phyloP scores from a whole-genome alignment of 2,113 vertebrate species.

The Callithrix jacchus region DNA sequence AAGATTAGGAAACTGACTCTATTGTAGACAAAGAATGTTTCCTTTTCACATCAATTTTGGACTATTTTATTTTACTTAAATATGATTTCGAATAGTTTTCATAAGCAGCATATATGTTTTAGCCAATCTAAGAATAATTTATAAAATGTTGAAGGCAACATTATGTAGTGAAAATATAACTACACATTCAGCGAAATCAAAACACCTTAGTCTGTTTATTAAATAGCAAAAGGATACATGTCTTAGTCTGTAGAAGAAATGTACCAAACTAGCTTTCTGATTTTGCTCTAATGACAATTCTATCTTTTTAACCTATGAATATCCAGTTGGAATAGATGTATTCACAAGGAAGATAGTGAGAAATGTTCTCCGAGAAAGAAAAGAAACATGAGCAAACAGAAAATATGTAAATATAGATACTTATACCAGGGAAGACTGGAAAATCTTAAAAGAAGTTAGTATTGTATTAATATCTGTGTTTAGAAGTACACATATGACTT shows the following conservation, averaged over 20 bases:
- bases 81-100: not conserved
- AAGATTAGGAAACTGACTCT: not conserved
- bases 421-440: not conserved
- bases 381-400: not conserved
- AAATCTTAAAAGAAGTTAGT: not conserved
- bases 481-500: not conserved
- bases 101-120: not conserved
- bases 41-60: not conserved
- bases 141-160: not conserved
- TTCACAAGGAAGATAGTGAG: not conserved
- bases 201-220: not conserved
- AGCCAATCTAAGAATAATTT: not conserved
- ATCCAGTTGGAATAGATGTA: not conserved
- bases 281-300: not conserved
- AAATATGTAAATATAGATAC: not conserved
- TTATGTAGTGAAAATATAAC: not conserved
- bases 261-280: not conserved
- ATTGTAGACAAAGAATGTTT: not conserved
- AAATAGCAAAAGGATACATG: not conserved
- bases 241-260: not conserved
- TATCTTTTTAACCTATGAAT: not conserved
- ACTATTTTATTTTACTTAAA: not conserved
- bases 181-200: not conserved
- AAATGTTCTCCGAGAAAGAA: slow-evolving; percentile 5
- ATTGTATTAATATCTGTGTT: not conserved